These are phyloP conservation scores for Rhinolophus sinicus DNA, from an alignment of 2,113 vertebrate genomes.

Conservation along the genomic window DNA sequence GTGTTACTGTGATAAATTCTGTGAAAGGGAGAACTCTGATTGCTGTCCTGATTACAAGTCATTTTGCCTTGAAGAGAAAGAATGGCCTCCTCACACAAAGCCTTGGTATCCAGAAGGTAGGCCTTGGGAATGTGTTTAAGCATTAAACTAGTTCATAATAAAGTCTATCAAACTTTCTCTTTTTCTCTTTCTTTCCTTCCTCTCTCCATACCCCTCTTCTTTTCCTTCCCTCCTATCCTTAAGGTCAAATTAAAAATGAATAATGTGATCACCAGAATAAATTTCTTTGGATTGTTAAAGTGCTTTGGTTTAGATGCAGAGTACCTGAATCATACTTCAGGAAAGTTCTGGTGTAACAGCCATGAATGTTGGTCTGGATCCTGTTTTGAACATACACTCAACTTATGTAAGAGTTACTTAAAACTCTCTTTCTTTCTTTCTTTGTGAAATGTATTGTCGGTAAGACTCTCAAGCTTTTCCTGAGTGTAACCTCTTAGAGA, in stretches of 20 bases:
- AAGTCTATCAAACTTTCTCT: neutral
- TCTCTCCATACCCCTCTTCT: too few relatives aligned
- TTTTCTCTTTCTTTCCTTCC: fast-evolving
- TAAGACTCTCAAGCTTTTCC: neutral
- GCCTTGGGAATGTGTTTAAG: neutral
- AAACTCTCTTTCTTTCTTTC: neutral
- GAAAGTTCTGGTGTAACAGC: neutral
- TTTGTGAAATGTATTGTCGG: neutral
- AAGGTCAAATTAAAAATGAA: neutral
- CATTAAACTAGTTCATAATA: neutral
- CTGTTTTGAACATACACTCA: neutral
- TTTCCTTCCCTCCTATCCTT: too few relatives aligned
- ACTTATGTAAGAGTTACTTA: neutral
- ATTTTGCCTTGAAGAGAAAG: slow-evolving; percentile 73
- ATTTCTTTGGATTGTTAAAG: neutral
- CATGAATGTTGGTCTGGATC: neutral
- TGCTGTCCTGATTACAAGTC: slow-evolving; percentile 88
- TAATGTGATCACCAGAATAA: neutral
- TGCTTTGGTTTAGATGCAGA: neutral
- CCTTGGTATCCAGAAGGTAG: slow-evolving; percentile 74
- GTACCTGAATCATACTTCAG: neutral
- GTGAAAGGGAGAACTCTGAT: slow-evolving; percentile 81
- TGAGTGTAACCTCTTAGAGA: neutral
- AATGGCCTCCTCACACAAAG: slow-evolving; percentile 37
- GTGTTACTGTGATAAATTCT: slow-evolving; percentile 88